A percentile compares a stretch with the other conserved stretches of the same genome.
These are phyloP conservation scores for Cygnus atratus DNA, from an alignment of 2,113 vertebrate species.

Conservation along the genomic window DNA sequence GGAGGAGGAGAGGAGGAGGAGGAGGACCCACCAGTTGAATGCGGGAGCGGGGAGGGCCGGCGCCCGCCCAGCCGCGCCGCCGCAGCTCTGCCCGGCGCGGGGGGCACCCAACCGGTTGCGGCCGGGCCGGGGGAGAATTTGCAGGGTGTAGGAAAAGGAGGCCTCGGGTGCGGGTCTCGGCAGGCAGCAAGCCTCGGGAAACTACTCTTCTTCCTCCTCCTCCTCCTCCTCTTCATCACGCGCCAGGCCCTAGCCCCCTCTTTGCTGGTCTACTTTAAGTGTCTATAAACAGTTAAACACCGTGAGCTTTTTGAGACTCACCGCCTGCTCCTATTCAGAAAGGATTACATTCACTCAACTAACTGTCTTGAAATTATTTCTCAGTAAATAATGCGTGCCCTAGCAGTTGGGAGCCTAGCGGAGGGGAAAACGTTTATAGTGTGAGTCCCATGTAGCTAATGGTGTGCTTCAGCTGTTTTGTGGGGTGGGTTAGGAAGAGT, in stretches of 20 bases:
- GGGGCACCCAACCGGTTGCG: neutral
- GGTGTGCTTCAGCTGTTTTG: accelerated
- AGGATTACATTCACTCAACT: neutral
- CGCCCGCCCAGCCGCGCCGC: neutral
- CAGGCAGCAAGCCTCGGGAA: neutral
- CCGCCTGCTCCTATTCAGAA: neutral
- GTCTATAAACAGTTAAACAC: neutral
- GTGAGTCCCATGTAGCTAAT: neutral
- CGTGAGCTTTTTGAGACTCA: neutral
- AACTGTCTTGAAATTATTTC: neutral
- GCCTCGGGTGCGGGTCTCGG: neutral
- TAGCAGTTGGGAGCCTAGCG: neutral
- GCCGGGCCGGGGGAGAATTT: neutral
- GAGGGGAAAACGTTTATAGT: neutral
- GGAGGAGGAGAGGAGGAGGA: neutral
- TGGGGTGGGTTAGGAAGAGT: neutral
- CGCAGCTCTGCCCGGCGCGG: neutral
- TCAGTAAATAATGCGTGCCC: neutral
- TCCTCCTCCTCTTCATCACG: neutral
- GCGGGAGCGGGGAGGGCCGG: neutral
- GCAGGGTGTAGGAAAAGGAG: too few relatives aligned
- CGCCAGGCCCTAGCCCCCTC: neutral
- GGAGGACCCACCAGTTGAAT: conserved; percentile 71
- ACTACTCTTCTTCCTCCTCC: neutral
- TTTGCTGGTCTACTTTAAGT: neutral